Evolutionary conservation across 64 coral and sea anemone species (phyloP), one percentile per base, ranked within the genome.

Genomic region (Actinia equina): DNA sequence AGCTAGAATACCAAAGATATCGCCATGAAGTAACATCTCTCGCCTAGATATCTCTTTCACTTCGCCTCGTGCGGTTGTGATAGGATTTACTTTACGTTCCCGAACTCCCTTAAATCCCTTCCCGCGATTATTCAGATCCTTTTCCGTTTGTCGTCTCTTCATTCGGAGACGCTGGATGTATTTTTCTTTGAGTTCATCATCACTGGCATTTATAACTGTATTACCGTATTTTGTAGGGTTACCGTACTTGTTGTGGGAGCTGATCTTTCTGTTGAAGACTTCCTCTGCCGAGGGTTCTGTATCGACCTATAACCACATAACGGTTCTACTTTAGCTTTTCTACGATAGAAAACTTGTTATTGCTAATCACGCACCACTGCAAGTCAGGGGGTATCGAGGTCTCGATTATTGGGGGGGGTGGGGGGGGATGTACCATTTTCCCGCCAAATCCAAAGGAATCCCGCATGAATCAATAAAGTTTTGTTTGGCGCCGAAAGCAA

Each of bases 1-100:
- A 18, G 97, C 94, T 17, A 99, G 62, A 58, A 99, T 99, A 7
- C 97, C 97, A 89, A 95, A 99, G 63, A 95, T 99, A 17, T 99
- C 97, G 45, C 97, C 97, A 44, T 99, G 97, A 37, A 99, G 88
- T 26, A 94, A 58, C 88, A 98, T 94, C 70, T 98, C 93, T 8
- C 94, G 69, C 8, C 94, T 88, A 20, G 94, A 97, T 52, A 97
- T 97, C 71, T 97, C 88, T 63, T 97, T 97, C 25, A 97, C 91
- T 43, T 93, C 94, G 1, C 91, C 94, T 57, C 94, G 84, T 6
- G 91, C 94, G 79, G 85, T 86, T 18, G 94, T 97, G 22, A 97
- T 97, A 3, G 94, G 94, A 57, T 97, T 93, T 16, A 97, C 71
- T 19, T 97, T 97, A 64, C 86, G 91, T 71, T 93, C 94, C 42